Base-by-base conservation (phyloP, 2,797 vertebrate genomes). In the Dallia pectoralis region DNA sequence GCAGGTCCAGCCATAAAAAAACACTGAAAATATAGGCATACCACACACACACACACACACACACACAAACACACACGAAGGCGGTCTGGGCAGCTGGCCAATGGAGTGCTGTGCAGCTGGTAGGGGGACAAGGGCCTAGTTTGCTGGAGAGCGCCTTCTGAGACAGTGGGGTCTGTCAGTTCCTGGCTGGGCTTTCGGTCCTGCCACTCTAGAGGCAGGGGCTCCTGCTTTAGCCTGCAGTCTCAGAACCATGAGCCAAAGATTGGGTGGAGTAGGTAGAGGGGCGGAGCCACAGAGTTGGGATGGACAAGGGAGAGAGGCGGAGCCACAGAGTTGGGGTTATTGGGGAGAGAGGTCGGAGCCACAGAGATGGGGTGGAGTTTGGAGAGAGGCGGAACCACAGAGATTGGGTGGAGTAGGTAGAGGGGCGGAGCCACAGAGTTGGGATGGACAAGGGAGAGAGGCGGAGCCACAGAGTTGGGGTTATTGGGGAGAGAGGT, bases 321-420 rank as follows among this genome's bases (percentile, higher is more conserved):
- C 73, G 67, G 89, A 92, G 76, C 90, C 89, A 87, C 90, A 92
- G 82, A n/a, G n/a, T n/a, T n/a, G n/a, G n/a, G n/a, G n/a, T n/a
- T n/a, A n/a, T n/a, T n/a, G n/a, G n/a, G n/a, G n/a, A n/a, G n/a
- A n/a, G n/a, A n/a, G n/a, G n/a, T n/a, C n/a, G n/a, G n/a, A n/a
- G n/a, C n/a, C n/a, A n/a, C n/a, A n/a, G n/a, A n/a, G n/a, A n/a
- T n/a, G n/a, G n/a, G n/a, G n/a, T n/a, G n/a, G n/a, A n/a, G n/a
- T n/a, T n/a, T n/a, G n/a, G n/a, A n/a, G n/a, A n/a, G n/a, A n/a
- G n/a, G n/a, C n/a, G n/a, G n/a, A n/a, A n/a, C n/a, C n/a, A n/a
- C n/a, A n/a, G n/a, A n/a, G n/a, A n/a, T n/a, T n/a, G n/a, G n/a
- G n/a, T n/a, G n/a, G n/a, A n/a, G n/a, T n/a, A n/a, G n/a, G n/a